Percentiles rank a stretch among this genome's conserved stretches.
Evolutionary conservation across 2,888 invertebrate genomes (phyloP).

Genomic region (Brachypalpus laphriformis): DNA sequence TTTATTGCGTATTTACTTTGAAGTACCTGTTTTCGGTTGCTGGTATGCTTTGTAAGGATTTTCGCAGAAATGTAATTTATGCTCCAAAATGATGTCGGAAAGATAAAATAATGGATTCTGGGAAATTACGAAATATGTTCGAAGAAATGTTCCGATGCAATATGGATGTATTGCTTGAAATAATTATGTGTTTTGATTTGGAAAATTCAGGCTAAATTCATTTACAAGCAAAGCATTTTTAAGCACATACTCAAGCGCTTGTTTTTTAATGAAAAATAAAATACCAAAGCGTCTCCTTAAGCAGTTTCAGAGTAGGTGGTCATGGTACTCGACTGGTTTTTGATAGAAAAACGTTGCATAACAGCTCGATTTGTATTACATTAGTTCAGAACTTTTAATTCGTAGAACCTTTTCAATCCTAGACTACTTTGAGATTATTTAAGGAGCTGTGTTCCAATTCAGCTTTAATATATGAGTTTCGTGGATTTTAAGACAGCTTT

Average conservation of each 20-base stretch:
- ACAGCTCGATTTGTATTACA: no score
- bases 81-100: neutral
- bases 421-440: no score
- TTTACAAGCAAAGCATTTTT: neutral
- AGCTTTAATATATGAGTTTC: no score
- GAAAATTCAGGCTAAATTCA: neutral
- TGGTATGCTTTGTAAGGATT: constrained; percentile 14
- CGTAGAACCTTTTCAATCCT: no score
- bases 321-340: no score
- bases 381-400: no score
- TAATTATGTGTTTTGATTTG: constrained; percentile 2
- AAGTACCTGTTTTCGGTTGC: neutral
- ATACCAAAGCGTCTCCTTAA: no score
- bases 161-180: neutral
- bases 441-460: no score
- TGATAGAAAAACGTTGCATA: no score
- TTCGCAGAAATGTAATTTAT: constrained; percentile 30
- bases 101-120: constrained; percentile 12
- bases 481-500: no score
- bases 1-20: constrained; percentile 13
- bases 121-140: neutral
- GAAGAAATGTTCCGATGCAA: neutral
- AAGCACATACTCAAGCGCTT: neutral
- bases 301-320: no score
- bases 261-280: no score